Evolutionary conservation across 2,113 vertebrate species (phyloP).

Genomic region (Gambusia affinis): DNA sequence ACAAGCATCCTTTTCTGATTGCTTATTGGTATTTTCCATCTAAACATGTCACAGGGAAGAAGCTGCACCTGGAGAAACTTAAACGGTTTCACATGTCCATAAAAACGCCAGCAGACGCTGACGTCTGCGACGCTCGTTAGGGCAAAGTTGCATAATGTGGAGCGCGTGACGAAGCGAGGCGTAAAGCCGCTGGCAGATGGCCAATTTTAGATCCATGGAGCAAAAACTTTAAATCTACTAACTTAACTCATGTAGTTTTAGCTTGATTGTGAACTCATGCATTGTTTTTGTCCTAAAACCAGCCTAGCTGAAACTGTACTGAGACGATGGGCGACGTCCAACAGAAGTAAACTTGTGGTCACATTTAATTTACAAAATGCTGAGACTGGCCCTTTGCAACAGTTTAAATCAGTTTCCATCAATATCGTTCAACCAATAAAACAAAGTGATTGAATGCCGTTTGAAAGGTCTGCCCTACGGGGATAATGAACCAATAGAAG

Average conservation of each 20-base stretch:
- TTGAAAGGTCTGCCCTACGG: neutral
- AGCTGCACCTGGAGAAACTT: constrained; percentile 52
- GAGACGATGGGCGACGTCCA: neutral
- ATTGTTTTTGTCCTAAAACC: neutral
- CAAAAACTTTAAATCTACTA: neutral
- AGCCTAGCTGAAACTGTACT: no score
- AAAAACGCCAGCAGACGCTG: constrained; percentile 10
- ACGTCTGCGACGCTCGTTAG: constrained; percentile 41
- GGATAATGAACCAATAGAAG: neutral
- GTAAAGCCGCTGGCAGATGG: neutral
- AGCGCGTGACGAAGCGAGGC: neutral
- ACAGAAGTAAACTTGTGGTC: neutral
- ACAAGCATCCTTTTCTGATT: constrained; percentile 30
- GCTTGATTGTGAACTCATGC: neutral
- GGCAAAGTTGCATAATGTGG: constrained; percentile 25
- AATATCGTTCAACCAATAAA: neutral
- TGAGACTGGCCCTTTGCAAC: neutral
- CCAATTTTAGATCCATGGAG: neutral
- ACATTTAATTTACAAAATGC: neutral
- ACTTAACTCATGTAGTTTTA: neutral
- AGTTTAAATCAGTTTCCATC: neutral
- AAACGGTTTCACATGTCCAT: constrained; percentile 61
- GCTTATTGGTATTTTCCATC: constrained; percentile 58
- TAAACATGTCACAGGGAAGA: constrained; percentile 36
- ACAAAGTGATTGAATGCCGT: neutral